Percentiles rank a stretch among this genome's conserved stretches.
phyloP scores from a whole-genome alignment of 2,888 invertebrate species.

The Oscheius sp. region DNA sequence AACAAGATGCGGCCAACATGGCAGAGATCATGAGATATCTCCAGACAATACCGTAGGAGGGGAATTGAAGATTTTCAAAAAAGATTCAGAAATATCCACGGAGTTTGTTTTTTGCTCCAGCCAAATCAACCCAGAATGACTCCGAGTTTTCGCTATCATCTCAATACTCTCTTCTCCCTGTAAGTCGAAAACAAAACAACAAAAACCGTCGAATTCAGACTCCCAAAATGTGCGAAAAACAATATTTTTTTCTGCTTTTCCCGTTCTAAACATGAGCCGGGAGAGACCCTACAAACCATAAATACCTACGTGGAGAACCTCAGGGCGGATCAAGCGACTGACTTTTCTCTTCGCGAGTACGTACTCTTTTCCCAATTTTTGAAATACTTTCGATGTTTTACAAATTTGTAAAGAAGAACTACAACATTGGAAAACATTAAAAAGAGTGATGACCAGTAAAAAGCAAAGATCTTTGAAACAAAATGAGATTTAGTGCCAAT shows the following conservation, averaged over 20 bases:
- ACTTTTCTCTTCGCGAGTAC: too few species aligned
- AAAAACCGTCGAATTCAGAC: too few species aligned
- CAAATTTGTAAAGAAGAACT: neutral
- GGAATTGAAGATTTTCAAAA: neutral
- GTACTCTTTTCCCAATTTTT: too few species aligned
- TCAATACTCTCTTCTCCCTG: conserved; percentile 47
- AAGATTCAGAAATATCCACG: conserved; percentile 36
- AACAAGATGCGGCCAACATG: neutral
- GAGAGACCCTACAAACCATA: neutral
- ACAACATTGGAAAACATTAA: neutral
- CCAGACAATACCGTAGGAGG: neutral
- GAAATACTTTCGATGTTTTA: neutral
- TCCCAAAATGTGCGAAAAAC: conserved; percentile 45
- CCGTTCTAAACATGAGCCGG: too few species aligned
- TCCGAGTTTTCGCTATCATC: conserved; percentile 47
- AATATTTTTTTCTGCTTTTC: conserved; percentile 61
- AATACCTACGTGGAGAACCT: neutral
- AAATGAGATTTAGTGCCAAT: too few species aligned
- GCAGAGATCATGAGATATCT: neutral
- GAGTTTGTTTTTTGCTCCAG: conserved; percentile 42
- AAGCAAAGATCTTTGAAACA: too few species aligned
- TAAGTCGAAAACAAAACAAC: too few species aligned
- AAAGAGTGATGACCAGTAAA: too few species aligned
- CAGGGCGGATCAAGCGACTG: too few species aligned
- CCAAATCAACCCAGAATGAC: conserved; percentile 41